phyloP scores from a whole-genome alignment of 1,140 invertebrate species.

The Habropoda laboriosa region DNA sequence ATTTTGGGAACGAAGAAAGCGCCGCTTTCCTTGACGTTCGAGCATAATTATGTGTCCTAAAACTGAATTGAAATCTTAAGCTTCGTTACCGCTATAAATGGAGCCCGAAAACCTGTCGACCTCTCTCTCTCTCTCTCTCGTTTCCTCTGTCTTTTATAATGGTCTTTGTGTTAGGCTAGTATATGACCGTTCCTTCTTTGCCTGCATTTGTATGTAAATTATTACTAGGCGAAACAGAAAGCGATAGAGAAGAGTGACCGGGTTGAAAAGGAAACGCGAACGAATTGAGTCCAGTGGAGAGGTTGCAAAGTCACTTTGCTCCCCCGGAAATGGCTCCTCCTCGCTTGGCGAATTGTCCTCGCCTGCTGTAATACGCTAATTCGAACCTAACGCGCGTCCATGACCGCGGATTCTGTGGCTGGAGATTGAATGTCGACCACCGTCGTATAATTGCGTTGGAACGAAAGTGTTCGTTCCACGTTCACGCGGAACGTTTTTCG shows the following conservation, averaged over 20 bases:
- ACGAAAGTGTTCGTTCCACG: not conserved
- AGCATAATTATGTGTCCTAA: constrained; percentile 57
- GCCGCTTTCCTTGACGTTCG: constrained; percentile 29
- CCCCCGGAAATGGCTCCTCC: not conserved
- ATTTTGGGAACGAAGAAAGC: constrained; percentile 50
- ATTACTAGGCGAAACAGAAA: constrained; percentile 29
- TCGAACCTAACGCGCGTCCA: not conserved
- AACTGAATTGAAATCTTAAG: constrained; percentile 65
- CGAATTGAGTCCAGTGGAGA: constrained; percentile 7
- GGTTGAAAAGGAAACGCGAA: constrained; percentile 12
- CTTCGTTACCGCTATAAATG: constrained; percentile 51
- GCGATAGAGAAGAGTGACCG: constrained; percentile 17
- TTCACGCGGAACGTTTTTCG: not conserved
- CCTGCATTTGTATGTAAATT: constrained; percentile 37
- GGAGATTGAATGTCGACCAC: not conserved
- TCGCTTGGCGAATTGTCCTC: not conserved
- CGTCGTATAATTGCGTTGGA: not conserved
- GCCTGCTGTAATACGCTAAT: not conserved
- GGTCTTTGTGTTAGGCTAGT: no score
- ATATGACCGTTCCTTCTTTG: no score
- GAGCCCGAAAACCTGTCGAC: constrained; percentile 12
- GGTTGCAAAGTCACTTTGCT: not conserved
- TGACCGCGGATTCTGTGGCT: not conserved
- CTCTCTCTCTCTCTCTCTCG: not conserved
- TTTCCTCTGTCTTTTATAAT: not conserved